Evolutionary conservation across 2,888 invertebrate genomes (phyloP), one percentile per base, ranked within the genome.

Genomic region (Baronia brevicornis): DNA sequence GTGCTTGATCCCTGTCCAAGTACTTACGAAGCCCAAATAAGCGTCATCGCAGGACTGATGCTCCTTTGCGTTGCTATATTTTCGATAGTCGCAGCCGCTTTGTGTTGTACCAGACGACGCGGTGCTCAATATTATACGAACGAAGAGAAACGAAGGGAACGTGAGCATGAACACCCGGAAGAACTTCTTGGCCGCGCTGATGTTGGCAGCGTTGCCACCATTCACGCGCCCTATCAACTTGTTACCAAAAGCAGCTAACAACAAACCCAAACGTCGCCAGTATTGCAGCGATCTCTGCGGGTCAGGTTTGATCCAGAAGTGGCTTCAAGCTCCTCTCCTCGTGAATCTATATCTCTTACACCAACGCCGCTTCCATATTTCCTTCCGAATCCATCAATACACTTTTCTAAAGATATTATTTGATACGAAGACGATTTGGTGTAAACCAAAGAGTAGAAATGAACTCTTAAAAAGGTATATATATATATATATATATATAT

Each of bases 91-190:
- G 80, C 88, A 1, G 85, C 84, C 0, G 87, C 87, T 2, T 73
- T 91, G 29, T 87, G 88, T 49, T 91, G 90, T 51, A 89, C 91
- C 48, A 86, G 90, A 22, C 88, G 89, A 36, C 87, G 90, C 43
- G 89, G 90, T 3, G 90, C 90, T 3, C 88, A 88, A 25, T 94
- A 94, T 69, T 93, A 93, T 63, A 94, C 93, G 5, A 89, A 92
- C 58, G 93, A 93, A 66, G 92, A 91, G 60, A 89, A 90, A 43
- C 60, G 77, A 1, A 60, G 69, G 4, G 73, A 75, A 43, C 75
- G 64, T 25, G 69, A 66, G 27, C 72, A 65, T 28, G 78, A 80
- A 1, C 75, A 75, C 27, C 79, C 80, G 0, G 80, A 78, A 1
- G 78, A 79, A 40, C 48, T 74, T 33, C 48, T 77, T 5, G 60